Evolutionary conservation across 2,888 invertebrate species (phyloP), one percentile per base, ranked within the genome.

Genomic region (Ectemnius cavifrons): DNA sequence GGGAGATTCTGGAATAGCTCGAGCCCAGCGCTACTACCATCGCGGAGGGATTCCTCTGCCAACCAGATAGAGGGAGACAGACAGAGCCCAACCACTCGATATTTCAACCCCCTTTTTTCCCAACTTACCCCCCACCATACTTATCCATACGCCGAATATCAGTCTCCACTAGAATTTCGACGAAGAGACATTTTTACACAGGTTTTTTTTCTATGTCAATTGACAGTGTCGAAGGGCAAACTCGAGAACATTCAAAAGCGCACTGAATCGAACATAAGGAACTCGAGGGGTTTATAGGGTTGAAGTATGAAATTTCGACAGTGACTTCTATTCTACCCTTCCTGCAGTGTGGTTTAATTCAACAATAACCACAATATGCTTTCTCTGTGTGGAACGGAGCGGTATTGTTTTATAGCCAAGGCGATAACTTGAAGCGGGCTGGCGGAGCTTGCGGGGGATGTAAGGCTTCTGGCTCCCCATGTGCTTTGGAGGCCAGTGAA

Each of bases 401-500:
- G 73, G 86, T 86, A 89, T 88, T 89, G 89, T 89, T 90, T 89
- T 89, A 89, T 87, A 86, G 87, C 86, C 83, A 75, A 45, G 73
- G 79, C 86, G 88, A 87, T 87, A 86, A 88, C 84, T 87, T 83
- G 66, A 71, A 65, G 73, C 64, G 65, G 68, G 69, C 67, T 80
- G 74, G 28, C 65, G 61, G 8, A 4, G 52, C 52, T 16, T 71
- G 63, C 49, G 67, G 82, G 79, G 84, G 83, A 81, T 77, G 79
- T 65, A 75, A 72, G 80, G 80, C 77, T 77, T 64, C 74, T 69
- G 80, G 80, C 77, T 77, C 80, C 73, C 56, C 66, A 66, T 63
- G 80, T 64, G 71, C 75, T 75, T 76, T 74, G 75, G 71, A 52
- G 52, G n/a, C 52, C 52, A 52, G n/a, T 16, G 52, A 52, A 52